Conservation (phyloP, 2,113 vertebrate species). For the Dromaius novaehollandiae region DNA sequence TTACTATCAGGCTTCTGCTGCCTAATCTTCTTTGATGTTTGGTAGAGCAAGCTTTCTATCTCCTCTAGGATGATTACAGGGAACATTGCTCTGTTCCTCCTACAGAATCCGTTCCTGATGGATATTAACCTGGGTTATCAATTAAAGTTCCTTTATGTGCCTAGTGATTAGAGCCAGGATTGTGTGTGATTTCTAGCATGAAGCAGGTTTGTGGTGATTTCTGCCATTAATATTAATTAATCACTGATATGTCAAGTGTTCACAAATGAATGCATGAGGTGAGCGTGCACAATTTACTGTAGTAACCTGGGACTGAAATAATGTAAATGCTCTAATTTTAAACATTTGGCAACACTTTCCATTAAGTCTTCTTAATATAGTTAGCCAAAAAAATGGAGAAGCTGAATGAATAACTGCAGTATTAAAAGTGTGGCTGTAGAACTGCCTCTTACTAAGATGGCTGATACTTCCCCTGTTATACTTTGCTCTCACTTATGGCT, state of each 20-base stretch:
- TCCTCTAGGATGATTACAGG: conserved; percentile 52
- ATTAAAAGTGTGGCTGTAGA: neutral
- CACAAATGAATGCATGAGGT: neutral
- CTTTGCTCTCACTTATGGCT: neutral
- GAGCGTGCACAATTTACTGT: conserved; percentile 23
- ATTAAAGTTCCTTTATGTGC: conserved; percentile 57
- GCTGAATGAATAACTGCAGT: neutral
- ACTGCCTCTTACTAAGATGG: neutral
- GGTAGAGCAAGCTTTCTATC: conserved; percentile 58
- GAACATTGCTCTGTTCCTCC: conserved; percentile 53
- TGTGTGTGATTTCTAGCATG: conserved; percentile 55
- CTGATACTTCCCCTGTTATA: neutral
- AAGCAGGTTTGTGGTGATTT: conserved; percentile 42
- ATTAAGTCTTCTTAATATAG: neutral
- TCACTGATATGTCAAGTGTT: conserved; percentile 29
- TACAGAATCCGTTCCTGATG: conserved; percentile 43
- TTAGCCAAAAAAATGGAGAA: neutral
- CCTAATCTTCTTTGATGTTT: conserved; percentile 65
- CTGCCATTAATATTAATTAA: conserved; percentile 66
- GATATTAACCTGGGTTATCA: conserved; percentile 67
- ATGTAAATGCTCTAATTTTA: neutral
- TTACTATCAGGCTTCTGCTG: conserved; percentile 59
- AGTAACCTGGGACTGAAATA: conserved; percentile 24
- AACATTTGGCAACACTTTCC: neutral
- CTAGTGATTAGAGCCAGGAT: conserved; percentile 22